Evolutionary conservation across 2,797 vertebrate species (phyloP).

Genomic region (Valencia hispanica): DNA sequence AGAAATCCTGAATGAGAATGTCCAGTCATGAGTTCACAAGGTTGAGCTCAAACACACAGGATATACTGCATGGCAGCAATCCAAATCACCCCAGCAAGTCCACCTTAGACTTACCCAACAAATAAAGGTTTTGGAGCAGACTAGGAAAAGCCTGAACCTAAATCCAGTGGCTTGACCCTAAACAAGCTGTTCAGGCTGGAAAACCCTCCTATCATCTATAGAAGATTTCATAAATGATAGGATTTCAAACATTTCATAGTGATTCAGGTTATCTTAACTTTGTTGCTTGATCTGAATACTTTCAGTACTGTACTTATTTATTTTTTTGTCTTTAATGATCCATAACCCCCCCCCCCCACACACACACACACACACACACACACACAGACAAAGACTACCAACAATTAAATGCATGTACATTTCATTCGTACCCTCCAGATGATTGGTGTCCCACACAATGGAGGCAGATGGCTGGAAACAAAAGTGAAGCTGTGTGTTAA

Average conservation of each 20-base stretch:
- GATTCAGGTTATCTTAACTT: too few species aligned
- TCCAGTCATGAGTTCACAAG: background rate
- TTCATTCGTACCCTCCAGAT: constrained; percentile 2
- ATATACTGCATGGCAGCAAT: background rate
- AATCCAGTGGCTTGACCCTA: background rate
- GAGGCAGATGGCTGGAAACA: constrained; percentile 20
- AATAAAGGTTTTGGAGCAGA: background rate
- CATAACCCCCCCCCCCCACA: too few species aligned
- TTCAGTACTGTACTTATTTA: background rate
- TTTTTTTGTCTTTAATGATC: background rate
- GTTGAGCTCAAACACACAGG: background rate
- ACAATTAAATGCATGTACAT: background rate
- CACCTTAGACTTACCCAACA: background rate
- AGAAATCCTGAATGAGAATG: background rate
- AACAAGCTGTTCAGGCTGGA: background rate
- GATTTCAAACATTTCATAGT: background rate
- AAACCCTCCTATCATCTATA: background rate
- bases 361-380: too few species aligned
- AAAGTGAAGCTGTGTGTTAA: constrained; percentile 28
- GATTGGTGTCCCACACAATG: constrained; percentile 18
- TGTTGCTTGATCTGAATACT: background rate
- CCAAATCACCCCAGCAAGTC: background rate
- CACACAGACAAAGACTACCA: background rate
- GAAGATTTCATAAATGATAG: background rate
- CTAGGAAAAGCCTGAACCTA: background rate